Evolutionary conservation across 2,797 vertebrate species (phyloP).

Genomic region (Muraenolepis orangiensis): DNA sequence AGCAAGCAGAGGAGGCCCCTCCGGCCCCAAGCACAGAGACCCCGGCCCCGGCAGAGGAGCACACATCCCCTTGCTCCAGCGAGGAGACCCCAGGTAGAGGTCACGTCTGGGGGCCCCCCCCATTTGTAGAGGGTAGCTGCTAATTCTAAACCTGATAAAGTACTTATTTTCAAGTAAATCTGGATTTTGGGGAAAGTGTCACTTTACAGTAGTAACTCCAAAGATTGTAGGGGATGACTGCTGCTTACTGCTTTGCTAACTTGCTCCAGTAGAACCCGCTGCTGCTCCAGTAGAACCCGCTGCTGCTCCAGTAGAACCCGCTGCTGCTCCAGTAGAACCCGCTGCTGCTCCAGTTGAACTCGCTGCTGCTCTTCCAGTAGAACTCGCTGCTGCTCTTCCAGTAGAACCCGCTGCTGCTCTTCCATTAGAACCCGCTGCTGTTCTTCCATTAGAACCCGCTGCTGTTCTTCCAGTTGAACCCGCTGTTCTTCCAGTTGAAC

Average conservation of each 20-base stretch:
- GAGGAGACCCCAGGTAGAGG: neutral
- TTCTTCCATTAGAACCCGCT: neutral
- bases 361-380: too few relatives aligned
- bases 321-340: constrained; percentile 1
- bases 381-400: too few relatives aligned
- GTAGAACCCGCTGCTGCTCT: too few relatives aligned
- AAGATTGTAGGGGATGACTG: too few relatives aligned
- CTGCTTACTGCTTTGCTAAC: constrained; percentile 26
- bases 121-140: neutral
- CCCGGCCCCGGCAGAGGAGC: neutral
- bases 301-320: too few relatives aligned
- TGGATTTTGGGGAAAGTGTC: neutral
- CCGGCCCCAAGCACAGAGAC: too few relatives aligned
- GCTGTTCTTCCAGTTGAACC: neutral
- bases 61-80: neutral
- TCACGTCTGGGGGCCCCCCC: constrained; percentile 12
- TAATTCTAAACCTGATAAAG: neutral
- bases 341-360: too few relatives aligned
- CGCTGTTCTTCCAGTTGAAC: neutral
- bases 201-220: neutral
- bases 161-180: too few relatives aligned
- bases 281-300: constrained; percentile 1
- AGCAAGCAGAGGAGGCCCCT: too few relatives aligned
- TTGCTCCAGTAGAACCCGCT: too few relatives aligned
- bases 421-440: neutral